Evolutionary conservation across 2,888 invertebrate genomes (phyloP), one percentile per base, ranked within the genome.

Genomic region (Rhagophthalmus giganteus): DNA sequence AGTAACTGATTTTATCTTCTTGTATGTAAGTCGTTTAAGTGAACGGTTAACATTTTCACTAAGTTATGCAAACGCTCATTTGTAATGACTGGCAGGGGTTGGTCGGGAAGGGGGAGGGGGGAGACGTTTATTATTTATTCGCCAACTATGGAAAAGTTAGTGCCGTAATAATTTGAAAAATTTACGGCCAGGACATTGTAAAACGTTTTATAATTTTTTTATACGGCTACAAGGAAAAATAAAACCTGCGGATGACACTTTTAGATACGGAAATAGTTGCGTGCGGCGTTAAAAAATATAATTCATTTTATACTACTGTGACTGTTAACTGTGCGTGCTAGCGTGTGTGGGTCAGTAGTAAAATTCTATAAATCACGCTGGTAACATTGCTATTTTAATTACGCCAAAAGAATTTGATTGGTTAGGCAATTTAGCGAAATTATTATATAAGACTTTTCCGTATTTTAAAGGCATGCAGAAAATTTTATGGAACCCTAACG

Each of bases 301-400:
- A 59, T 60, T 60, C 52, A 57, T 54, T 60, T 60, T 51, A n/a
- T n/a, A 51, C 55, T 48, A 55, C 41, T 52, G 54, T 40, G 42
- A 42, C 54, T 49, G 55, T 50, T 57, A 54, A 34, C 40, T 47
- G 54, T 57, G 62, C 59, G 62, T 60, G 62, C 58, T 62, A 38
- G 60, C 60, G 60, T 62, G 62, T 62, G 53, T 58, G 57, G 58
- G 61, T 61, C 57, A 57, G 50, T 54, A 31, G 58, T 39, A 55
- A 55, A 5, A 26, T 37, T 26, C 37, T 11, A 37, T 37, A 37
- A 37, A 37, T 37, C 37, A 37, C 11, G 20, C 26, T 37, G n/a
- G 26, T 13, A 37, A 37, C 26, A 37, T 20, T 35, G 52, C 54
- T 50, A 57, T 57, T 60, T 61, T 61, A 61, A 61, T 61, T 60